phyloP scores from a whole-genome alignment of 2,888 invertebrate species.

The Trachelus tabidus region DNA sequence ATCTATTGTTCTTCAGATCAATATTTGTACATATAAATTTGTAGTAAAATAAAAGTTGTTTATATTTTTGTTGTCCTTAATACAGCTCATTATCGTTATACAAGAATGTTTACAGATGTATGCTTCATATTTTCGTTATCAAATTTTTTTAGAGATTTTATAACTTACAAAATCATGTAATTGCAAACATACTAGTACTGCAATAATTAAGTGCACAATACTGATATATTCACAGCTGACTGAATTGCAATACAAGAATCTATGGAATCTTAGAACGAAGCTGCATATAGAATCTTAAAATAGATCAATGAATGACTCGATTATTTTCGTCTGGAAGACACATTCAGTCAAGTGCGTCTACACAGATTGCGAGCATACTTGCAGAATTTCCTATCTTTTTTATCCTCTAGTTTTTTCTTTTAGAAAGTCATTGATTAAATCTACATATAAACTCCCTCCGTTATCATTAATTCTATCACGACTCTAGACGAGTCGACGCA shows the following conservation, averaged over 20 bases:
- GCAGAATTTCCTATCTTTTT: not conserved
- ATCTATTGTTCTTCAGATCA: not conserved
- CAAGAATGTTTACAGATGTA: not conserved
- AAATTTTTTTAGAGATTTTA: not conserved
- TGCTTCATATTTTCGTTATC: not conserved
- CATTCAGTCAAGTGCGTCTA: not conserved
- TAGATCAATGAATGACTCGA: constrained; percentile 35
- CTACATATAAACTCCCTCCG: not conserved
- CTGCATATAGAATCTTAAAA: not conserved
- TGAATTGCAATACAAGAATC: not conserved
- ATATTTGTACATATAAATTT: not conserved
- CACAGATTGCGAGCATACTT: not conserved
- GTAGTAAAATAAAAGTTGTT: not conserved
- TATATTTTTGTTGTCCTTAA: not conserved
- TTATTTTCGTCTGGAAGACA: constrained; percentile 36
- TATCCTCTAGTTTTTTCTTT: not conserved
- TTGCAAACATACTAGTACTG: not conserved
- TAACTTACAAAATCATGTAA: not conserved
- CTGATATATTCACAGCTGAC: not conserved
- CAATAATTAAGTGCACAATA: not conserved
- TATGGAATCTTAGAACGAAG: not conserved
- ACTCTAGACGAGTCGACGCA: not conserved
- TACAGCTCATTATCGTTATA: not conserved
- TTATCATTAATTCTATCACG: not conserved
- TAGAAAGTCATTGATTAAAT: not conserved